These are phyloP conservation scores for Papilio xuthus DNA, from an alignment of 1,140 invertebrate species.

Conservation along the genomic window DNA sequence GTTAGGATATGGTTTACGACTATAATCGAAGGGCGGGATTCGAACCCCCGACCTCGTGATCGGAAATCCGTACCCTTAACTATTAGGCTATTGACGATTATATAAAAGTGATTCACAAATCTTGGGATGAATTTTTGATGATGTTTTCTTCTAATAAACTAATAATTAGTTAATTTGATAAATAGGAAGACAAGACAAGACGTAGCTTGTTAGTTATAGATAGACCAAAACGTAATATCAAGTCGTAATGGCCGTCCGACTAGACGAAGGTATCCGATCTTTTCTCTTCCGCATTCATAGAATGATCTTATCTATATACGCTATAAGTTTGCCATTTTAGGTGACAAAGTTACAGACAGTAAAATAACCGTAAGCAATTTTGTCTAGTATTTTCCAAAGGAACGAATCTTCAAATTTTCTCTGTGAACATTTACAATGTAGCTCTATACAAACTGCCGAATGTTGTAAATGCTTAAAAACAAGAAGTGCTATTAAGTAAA, in stretches of 20 bases:
- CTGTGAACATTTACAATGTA: too few relatives aligned
- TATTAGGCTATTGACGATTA: too few relatives aligned
- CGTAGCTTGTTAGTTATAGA: conserved; percentile 21
- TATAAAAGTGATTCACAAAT: background rate
- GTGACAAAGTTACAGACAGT: conserved; percentile 27
- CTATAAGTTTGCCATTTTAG: conserved; percentile 33
- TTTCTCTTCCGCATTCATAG: conserved; percentile 37
- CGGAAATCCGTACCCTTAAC: too few relatives aligned
- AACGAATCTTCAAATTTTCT: too few relatives aligned
- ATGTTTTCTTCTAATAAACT: background rate
- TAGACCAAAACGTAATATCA: conserved; percentile 29
- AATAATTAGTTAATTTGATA: conserved; percentile 2
- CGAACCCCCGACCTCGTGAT: too few relatives aligned
- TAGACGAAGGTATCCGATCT: conserved; percentile 31
- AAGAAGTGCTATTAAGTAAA: too few relatives aligned
- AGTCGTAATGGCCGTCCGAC: conserved; percentile 24
- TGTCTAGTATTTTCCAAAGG: background rate
- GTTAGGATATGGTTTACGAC: too few relatives aligned
- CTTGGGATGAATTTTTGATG: too few relatives aligned
- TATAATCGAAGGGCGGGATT: too few relatives aligned
- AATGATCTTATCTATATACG: conserved; percentile 34
- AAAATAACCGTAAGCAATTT: background rate
- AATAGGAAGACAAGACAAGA: background rate
- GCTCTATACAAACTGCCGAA: too few relatives aligned
- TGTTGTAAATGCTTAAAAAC: too few relatives aligned